Evolutionary conservation across 2,113 vertebrate genomes (phyloP).

Genomic region (Rhizomys pruinosus): DNA sequence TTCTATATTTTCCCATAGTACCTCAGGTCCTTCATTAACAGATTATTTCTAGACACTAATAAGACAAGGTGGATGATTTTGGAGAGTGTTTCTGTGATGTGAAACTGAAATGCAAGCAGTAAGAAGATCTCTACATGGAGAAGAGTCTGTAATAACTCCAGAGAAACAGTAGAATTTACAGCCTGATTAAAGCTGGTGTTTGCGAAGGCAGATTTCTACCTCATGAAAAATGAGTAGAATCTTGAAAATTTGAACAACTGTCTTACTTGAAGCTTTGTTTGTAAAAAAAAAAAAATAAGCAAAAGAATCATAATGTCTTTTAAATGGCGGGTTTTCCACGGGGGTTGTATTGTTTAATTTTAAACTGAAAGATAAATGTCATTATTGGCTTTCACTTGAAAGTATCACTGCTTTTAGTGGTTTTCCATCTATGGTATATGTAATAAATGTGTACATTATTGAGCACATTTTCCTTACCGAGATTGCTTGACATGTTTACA

Average conservation of each 20-base stretch:
- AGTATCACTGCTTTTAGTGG: not conserved
- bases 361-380: constrained; percentile 12
- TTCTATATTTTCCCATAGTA: not conserved
- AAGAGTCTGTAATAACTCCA: not conserved
- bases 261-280: constrained; percentile 34
- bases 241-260: constrained; percentile 37
- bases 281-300: too few relatives aligned
- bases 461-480: constrained; percentile 13
- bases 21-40: constrained; percentile 1
- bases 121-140: constrained; percentile 3
- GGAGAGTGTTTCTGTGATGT: not conserved
- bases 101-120: constrained; percentile 19
- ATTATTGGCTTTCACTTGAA: not conserved
- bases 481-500: constrained; percentile 40
- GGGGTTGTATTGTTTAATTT: not conserved
- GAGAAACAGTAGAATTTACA: constrained; percentile 30
- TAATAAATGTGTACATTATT: not conserved
- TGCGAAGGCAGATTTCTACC: not conserved
- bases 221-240: not conserved
- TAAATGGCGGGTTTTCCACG: constrained; percentile 42
- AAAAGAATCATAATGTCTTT: not conserved
- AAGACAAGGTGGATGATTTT: not conserved
- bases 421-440: not conserved
- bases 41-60: constrained; percentile 6
- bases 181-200: constrained; percentile 41